These are phyloP conservation scores for Miniopterus natalensis DNA, from an alignment of 2,113 vertebrate species.

Conservation along the genomic window DNA sequence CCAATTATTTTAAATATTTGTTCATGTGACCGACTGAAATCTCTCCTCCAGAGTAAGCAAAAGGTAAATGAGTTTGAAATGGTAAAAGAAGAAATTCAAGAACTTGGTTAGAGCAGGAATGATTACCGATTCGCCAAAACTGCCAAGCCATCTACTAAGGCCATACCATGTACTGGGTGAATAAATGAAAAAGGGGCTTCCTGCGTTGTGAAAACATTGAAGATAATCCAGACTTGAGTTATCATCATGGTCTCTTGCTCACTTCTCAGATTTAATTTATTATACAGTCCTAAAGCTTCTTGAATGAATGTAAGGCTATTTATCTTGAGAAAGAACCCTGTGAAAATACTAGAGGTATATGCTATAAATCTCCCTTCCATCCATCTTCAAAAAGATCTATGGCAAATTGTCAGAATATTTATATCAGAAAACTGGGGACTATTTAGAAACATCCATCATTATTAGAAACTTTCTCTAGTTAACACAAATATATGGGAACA, in stretches of 20 bases:
- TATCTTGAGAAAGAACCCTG: neutral
- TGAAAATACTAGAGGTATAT: neutral
- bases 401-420: neutral
- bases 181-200: neutral
- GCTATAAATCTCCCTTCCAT: neutral
- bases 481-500: neutral
- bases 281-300: neutral
- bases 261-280: neutral
- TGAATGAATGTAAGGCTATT: neutral
- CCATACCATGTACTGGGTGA: neutral
- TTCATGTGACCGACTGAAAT: neutral
- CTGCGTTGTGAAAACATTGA: neutral
- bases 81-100: neutral
- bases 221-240: neutral
- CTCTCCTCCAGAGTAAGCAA: neutral
- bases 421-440: neutral
- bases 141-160: neutral
- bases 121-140: neutral
- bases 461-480: neutral
- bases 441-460: neutral
- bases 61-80: neutral
- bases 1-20: neutral
- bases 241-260: rapidly evolving
- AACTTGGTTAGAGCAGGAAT: neutral
- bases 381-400: neutral